These are phyloP conservation scores for Crenichthys baileyi DNA, from an alignment of 2,797 vertebrate genomes.

Conservation along the genomic window DNA sequence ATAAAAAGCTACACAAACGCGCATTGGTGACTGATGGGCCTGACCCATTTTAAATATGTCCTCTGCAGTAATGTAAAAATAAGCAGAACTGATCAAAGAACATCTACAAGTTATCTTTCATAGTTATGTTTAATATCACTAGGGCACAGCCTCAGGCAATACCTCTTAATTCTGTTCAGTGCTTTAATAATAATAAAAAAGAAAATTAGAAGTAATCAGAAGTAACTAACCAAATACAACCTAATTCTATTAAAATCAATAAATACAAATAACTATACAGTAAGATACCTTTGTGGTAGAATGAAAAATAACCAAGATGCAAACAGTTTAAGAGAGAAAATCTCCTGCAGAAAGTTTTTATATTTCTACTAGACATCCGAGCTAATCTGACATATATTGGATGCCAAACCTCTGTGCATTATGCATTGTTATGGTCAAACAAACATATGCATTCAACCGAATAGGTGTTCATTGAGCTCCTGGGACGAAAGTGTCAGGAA, in stretches of 20 bases:
- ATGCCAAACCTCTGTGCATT: slow-evolving; percentile 24
- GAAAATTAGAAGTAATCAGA: too few species aligned
- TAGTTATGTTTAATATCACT: too few species aligned
- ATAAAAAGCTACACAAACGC: too few species aligned
- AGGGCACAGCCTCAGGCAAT: too few species aligned
- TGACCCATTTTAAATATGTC: too few species aligned
- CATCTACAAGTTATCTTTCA: too few species aligned
- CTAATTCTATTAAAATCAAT: too few species aligned
- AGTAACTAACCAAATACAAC: not conserved
- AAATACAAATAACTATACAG: not conserved
- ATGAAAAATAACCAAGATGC: not conserved
- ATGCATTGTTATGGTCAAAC: slow-evolving; percentile 9
- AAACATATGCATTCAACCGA: slow-evolving; percentile 21
- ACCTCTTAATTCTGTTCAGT: too few species aligned
- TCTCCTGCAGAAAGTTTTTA: not conserved
- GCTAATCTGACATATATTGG: slow-evolving; percentile 20
- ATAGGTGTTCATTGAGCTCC: slow-evolving; percentile 33
- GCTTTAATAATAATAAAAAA: too few species aligned
- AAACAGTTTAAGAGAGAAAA: not conserved
- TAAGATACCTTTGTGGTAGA: not conserved
- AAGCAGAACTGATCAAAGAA: too few species aligned
- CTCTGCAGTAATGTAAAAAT: too few species aligned
- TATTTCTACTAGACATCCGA: not conserved
- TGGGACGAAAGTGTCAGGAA: slow-evolving; percentile 61
- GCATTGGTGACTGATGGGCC: too few species aligned